These are phyloP conservation scores for Dastarcus helophoroides DNA, from an alignment of 2,888 invertebrate species.

Conservation along the genomic window DNA sequence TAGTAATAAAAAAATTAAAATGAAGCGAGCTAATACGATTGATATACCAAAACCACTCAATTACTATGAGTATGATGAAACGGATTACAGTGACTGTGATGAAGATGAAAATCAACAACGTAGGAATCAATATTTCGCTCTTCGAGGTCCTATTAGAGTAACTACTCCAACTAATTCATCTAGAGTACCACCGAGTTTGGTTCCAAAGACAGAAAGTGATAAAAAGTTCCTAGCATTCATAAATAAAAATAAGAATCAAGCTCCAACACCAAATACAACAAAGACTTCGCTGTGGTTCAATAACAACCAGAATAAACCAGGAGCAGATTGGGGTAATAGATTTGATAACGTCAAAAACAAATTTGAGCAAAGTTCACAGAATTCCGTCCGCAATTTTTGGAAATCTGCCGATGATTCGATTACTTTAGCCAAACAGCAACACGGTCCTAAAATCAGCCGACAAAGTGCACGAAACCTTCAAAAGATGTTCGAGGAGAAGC, in stretches of 20 bases:
- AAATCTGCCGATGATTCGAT: constrained; percentile 45
- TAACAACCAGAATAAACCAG: constrained; percentile 13
- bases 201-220: constrained; percentile 77
- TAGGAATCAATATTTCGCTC: constrained; percentile 36
- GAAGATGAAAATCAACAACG: constrained; percentile 28
- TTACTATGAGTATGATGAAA: constrained; percentile 38
- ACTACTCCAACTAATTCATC: constrained; percentile 35
- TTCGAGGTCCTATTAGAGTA: constrained; percentile 48
- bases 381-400: constrained; percentile 51
- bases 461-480: constrained; percentile 31
- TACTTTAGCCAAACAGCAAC: constrained; percentile 23
- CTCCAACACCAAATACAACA: constrained; percentile 24
- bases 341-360: constrained; percentile 75
- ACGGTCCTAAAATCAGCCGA: constrained; percentile 33
- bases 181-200: constrained; percentile 52
- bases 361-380: constrained; percentile 55
- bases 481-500: constrained; percentile 35
- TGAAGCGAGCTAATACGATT: constrained; percentile 83
- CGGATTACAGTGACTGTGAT: constrained; percentile 34
- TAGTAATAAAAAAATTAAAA: constrained; percentile 58
- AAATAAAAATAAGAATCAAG: constrained; percentile 42
- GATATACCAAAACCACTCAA: constrained; percentile 66
- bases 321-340: constrained; percentile 63
- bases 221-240: constrained; percentile 74
- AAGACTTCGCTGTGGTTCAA: constrained; percentile 10